phyloP scores from a whole-genome alignment of 1,140 invertebrate genomes.

The Paraescarpia echinospica region DNA sequence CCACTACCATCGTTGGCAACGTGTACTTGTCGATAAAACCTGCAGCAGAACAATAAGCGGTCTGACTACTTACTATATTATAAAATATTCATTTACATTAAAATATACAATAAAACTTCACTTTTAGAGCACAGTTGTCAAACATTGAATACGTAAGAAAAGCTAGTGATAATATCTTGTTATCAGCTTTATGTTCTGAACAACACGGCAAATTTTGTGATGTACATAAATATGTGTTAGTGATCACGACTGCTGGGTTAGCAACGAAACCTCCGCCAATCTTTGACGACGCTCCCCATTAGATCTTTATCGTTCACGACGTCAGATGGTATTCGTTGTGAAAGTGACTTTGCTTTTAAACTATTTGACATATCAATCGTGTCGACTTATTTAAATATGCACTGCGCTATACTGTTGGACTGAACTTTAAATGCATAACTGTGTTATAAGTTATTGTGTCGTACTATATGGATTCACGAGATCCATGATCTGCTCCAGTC shows the following conservation, averaged over 20 bases:
- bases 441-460: background rate
- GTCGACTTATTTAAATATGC: background rate
- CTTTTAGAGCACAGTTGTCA: background rate
- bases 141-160: background rate
- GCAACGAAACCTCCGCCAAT: background rate
- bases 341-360: background rate
- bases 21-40: constrained; percentile 44
- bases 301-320: background rate
- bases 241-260: background rate
- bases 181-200: background rate
- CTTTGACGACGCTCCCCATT: background rate
- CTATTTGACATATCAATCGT: background rate
- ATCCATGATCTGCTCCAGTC: constrained; percentile 38
- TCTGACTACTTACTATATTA: background rate
- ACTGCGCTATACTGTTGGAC: background rate
- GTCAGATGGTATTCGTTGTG: background rate
- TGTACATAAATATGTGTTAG: background rate
- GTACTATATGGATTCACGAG: constrained; percentile 43
- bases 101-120: background rate
- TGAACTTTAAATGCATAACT: background rate
- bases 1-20: constrained; percentile 44
- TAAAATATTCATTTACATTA: background rate
- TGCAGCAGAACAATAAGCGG: constrained; percentile 19
- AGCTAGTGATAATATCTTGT: background rate
- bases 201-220: background rate